These are phyloP conservation scores for Pteropus alecto DNA, from an alignment of 2,113 vertebrate genomes.

Conservation along the genomic window DNA sequence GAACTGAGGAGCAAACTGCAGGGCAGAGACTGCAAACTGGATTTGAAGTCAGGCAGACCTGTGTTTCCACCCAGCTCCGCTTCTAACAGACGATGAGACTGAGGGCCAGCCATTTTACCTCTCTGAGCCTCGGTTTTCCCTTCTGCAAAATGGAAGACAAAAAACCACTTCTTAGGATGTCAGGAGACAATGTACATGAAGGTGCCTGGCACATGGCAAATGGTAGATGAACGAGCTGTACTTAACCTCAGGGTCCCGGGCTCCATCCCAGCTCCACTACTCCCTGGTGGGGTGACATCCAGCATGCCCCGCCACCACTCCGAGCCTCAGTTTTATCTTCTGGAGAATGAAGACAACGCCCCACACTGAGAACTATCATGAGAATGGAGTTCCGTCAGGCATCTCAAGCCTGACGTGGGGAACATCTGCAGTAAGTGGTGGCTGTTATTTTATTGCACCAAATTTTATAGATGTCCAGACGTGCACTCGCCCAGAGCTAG, in stretches of 20 bases:
- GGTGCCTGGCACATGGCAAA: background rate
- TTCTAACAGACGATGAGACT: background rate
- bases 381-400: background rate
- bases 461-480: background rate
- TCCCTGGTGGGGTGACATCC: background rate
- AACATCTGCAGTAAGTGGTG: background rate
- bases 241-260: background rate
- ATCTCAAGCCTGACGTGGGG: background rate
- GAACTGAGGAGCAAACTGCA: background rate
- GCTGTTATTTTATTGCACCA: background rate
- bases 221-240: fast-evolving
- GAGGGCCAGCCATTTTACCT: background rate
- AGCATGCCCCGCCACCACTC: background rate
- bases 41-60: background rate
- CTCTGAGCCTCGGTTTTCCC: background rate
- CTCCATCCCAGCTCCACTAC: background rate
- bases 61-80: background rate
- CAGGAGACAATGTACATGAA: background rate
- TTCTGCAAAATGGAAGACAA: background rate
- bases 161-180: background rate
- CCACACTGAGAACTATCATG: background rate
- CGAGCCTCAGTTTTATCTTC: background rate
- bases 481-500: too few relatives aligned
- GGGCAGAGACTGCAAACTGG: background rate
- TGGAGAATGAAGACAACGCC: background rate